A percentile compares a stretch with the other conserved stretches of the same genome.
These are phyloP conservation scores for Melanotaenia maccullochi DNA, from an alignment of 2,797 vertebrate species.

Conservation along the genomic window DNA sequence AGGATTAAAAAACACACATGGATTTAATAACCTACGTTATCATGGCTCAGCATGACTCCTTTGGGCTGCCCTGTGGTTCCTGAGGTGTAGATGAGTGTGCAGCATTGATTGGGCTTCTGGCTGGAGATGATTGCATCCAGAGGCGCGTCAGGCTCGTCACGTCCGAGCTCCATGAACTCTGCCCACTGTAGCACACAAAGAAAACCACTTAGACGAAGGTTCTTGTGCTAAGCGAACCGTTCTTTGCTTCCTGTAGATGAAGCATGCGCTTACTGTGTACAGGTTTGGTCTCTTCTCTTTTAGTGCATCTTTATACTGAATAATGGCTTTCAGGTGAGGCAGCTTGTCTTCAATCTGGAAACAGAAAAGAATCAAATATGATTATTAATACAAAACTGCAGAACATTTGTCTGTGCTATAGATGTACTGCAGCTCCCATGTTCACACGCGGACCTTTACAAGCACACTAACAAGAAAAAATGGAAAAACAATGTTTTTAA, in stretches of 20 bases:
- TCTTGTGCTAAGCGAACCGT: not conserved
- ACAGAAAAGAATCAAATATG: not conserved
- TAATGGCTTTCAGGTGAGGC: conserved; percentile 90
- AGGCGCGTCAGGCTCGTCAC: conserved; percentile 69
- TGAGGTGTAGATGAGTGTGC: conserved; percentile 93
- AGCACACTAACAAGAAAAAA: not conserved
- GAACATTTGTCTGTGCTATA: not conserved
- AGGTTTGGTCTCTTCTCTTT: conserved; percentile 88
- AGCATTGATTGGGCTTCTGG: conserved; percentile 94
- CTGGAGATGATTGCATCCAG: conserved; percentile 82
- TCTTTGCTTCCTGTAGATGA: rapidly evolving
- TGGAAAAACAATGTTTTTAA: not conserved
- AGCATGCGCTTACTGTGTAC: conserved; percentile 85
- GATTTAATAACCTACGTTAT: conserved; percentile 86
- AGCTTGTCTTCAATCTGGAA: conserved; percentile 86
- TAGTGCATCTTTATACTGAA: conserved; percentile 88
- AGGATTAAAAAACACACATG: not conserved
- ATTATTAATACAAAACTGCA: not conserved
- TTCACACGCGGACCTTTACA: not conserved
- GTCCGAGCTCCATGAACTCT: conserved; percentile 89
- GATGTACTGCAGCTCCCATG: too few relatives aligned
- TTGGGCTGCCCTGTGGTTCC: conserved; percentile 92
- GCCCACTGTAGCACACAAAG: conserved; percentile 82
- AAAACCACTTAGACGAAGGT: not conserved
- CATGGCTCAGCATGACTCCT: conserved; percentile 96